These are phyloP conservation scores for Darevskia nairensis DNA, from an alignment of 2,797 vertebrate species.

Conservation along the genomic window DNA sequence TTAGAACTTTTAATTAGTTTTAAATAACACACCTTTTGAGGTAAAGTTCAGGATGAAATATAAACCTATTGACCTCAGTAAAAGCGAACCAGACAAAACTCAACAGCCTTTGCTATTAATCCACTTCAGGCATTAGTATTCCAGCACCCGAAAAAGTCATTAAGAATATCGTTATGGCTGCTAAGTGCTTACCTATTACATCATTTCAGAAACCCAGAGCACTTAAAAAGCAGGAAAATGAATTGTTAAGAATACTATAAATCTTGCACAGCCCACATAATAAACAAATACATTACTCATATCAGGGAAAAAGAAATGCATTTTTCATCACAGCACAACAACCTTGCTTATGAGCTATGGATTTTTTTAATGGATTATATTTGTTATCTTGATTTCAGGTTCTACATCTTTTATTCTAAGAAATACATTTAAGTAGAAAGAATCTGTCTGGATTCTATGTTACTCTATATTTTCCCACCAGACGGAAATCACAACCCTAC, in stretches of 20 bases:
- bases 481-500: background rate
- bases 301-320: constrained; percentile 12
- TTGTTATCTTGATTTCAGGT: constrained; percentile 29
- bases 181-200: constrained; percentile 31
- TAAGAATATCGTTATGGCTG: constrained; percentile 17
- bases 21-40: background rate
- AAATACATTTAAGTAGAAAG: constrained; percentile 23
- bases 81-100: background rate
- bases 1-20: background rate
- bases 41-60: constrained; percentile 1
- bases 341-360: constrained; percentile 36
- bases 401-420: constrained; percentile 37
- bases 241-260: constrained; percentile 32
- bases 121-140: background rate
- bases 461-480: background rate
- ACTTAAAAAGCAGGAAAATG: constrained; percentile 35
- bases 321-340: constrained; percentile 32
- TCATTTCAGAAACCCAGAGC: background rate
- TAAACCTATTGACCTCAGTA: background rate
- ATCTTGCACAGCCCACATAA: constrained; percentile 36
- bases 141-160: background rate
- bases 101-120: background rate
- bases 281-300: constrained; percentile 39
- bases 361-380: constrained; percentile 36
- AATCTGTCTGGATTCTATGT: background rate